Base-by-base conservation (phyloP, 2,113 vertebrate species). In the Oenanthe melanoleuca region DNA sequence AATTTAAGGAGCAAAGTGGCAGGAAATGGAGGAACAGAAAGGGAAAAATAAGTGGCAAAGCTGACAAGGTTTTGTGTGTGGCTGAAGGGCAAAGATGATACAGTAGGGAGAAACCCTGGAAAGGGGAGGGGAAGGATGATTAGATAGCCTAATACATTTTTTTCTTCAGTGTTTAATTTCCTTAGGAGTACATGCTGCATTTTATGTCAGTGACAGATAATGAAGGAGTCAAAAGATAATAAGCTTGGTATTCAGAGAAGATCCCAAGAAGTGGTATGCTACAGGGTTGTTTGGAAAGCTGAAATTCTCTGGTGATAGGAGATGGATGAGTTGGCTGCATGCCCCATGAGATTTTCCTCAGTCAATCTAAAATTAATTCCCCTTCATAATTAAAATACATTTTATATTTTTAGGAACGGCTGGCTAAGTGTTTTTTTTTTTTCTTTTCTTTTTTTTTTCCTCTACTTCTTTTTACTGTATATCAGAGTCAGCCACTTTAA, bases 321-420 rank as follows among this genome's bases (percentile, higher is more conserved):
- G 96, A 96, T 93, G 85, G 90, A 96, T 97, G 82, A 69, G 82
- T 79, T 97, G 94, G 90, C 90, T 94, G 53, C 56, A 84, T 95
- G 82, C 89, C 90, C n/a, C 52, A 60, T 57, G 89, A 94, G 75
- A 92, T 94, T 94, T 93, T 93, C 64, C 72, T 96, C 83, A 94
- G 85, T 78, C 79, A 90, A 71, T 94, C 90, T 94, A 94, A 96
- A 95, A 97, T 94, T 94, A 96, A 96, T 97, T 95, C 82, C 29
- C 42, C 18, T 93, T 95, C 92, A 93, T 94, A 96, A 96, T 95
- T 96, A 95, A 95, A 95, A 94, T 88, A 83, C n/a, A 65, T 96
- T 88, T 94, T 38, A 66, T 73, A 93, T 82, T 94, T 95, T 96
- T 90, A 92, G 93, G 60, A 93, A 34, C 25, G 83, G 50, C 26